Percentiles rank a stretch among this genome's conserved stretches.
Conservation (phyloP, 2,888 invertebrate species). For the Cantharis flavilabris region DNA sequence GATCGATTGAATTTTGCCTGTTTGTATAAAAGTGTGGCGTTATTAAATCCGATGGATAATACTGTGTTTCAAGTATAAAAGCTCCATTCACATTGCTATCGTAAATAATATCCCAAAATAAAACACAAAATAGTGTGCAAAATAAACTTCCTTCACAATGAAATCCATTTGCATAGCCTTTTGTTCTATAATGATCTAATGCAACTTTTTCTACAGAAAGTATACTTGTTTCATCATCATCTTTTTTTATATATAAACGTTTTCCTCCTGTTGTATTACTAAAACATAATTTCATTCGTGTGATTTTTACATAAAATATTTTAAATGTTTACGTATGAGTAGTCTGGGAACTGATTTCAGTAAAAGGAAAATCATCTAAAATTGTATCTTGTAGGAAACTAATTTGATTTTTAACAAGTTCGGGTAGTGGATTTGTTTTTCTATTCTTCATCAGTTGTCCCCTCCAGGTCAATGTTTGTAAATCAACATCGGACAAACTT, state of each 20-base stretch:
- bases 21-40: conserved; percentile 68
- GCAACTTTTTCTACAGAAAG: conserved; percentile 63
- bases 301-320: background rate
- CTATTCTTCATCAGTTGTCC: conserved; percentile 29
- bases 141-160: conserved; percentile 50
- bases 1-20: conserved; percentile 64
- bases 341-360: conserved; percentile 33
- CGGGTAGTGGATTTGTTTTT: conserved; percentile 17
- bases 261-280: conserved; percentile 43
- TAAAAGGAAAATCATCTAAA: conserved; percentile 32
- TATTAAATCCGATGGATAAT: conserved; percentile 74
- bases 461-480: conserved; percentile 36
- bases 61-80: conserved; percentile 70
- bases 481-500: conserved; percentile 36
- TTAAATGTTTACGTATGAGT: conserved; percentile 32
- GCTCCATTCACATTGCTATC: conserved; percentile 55
- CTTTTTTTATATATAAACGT: conserved; percentile 43
- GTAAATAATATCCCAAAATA: conserved; percentile 84
- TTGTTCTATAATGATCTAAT: conserved; percentile 56
- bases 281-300: background rate
- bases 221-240: conserved; percentile 46
- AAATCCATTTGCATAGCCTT: conserved; percentile 58
- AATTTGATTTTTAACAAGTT: conserved; percentile 2
- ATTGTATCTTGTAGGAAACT: background rate
- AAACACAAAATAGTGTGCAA: conserved; percentile 41